These are phyloP conservation scores for Podarcis siculus DNA, from an alignment of 2,797 vertebrate genomes.

Conservation along the genomic window DNA sequence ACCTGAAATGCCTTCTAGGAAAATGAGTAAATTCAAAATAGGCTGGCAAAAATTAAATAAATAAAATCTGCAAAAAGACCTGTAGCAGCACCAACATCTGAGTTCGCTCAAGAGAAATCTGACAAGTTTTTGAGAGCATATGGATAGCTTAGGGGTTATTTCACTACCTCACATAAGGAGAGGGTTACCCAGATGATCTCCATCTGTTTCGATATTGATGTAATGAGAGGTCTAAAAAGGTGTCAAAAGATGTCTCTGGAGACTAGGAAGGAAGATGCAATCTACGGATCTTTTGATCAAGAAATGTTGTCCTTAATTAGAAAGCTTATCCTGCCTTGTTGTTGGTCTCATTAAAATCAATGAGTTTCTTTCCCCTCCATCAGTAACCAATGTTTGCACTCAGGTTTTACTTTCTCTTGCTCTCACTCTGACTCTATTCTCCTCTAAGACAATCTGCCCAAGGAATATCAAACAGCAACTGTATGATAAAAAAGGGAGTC, in stretches of 20 bases:
- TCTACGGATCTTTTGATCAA: conserved; percentile 7
- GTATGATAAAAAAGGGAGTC: too few relatives aligned
- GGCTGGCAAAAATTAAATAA: conserved; percentile 5
- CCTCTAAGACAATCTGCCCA: not conserved
- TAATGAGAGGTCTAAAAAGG: conserved; percentile 23
- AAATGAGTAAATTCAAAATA: conserved; percentile 46
- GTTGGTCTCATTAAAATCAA: conserved; percentile 4
- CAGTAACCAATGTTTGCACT: not conserved
- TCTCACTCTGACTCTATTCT: not conserved
- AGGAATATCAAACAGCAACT: not conserved
- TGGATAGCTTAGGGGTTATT: conserved; percentile 9
- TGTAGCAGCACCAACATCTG: not conserved
- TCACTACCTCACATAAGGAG: not conserved
- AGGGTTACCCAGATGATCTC: not conserved
- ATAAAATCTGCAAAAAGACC: not conserved
- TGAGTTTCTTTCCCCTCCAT: not conserved
- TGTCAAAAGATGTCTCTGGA: not conserved
- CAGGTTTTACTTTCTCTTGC: not conserved
- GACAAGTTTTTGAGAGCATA: not conserved
- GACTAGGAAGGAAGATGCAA: not conserved
- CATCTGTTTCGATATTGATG: not conserved
- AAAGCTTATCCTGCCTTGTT: conserved; percentile 19
- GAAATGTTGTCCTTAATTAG: conserved; percentile 6
- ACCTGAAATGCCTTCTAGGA: conserved; percentile 48
- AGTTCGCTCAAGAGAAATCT: not conserved